Evolutionary conservation across 2,797 vertebrate genomes (phyloP), one percentile per base, ranked within the genome.

Genomic region (Lerista edwardsae): DNA sequence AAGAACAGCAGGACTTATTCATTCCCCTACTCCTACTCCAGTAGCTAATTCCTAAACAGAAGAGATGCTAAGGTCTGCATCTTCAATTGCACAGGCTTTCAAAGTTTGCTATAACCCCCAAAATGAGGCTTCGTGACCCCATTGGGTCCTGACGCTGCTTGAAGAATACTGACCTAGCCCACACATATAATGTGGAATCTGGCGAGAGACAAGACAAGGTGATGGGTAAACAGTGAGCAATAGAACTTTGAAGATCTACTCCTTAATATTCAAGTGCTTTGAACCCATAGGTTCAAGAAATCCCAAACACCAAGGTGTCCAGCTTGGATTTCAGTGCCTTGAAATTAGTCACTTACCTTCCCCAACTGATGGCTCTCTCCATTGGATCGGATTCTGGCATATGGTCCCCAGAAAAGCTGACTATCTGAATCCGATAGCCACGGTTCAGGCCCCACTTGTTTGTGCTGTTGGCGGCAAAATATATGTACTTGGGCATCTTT

Each of bases 361-460:
- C 98, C 98, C 98, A 98, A 90, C 97, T 98, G 96, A 99, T 97
- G 84, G 97, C 91, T 80, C 81, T 96, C 93, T 99, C 98, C 91
- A 97, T 96, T 29, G 93, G 25, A 64, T 97, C 95, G 51, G 91
- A 94, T 94, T 98, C 96, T 0, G 98, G 98, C 0, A 99, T 61
- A 25, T 96, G 97, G 2, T 98, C 96, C 59, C 97, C 98, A 0
- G 94, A 88, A 85, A 97, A 97, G 83, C 96, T 98, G 91, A 92
- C 91, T 71, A 98, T 96, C 96, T 98, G 98, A 90, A 99, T 95
- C 91, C 97, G 96, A 94, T 98, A 98, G 2, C 97, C 97, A 1
- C 97, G 97, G 74, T 96, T 95, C 91, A 98, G 97, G 51, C 97
- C 97, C 97, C 98, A 99, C 41, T 94, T 93, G 91, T 99, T 99